phyloP scores from a whole-genome alignment of 2,797 vertebrate species.

The Fratercula arctica region DNA sequence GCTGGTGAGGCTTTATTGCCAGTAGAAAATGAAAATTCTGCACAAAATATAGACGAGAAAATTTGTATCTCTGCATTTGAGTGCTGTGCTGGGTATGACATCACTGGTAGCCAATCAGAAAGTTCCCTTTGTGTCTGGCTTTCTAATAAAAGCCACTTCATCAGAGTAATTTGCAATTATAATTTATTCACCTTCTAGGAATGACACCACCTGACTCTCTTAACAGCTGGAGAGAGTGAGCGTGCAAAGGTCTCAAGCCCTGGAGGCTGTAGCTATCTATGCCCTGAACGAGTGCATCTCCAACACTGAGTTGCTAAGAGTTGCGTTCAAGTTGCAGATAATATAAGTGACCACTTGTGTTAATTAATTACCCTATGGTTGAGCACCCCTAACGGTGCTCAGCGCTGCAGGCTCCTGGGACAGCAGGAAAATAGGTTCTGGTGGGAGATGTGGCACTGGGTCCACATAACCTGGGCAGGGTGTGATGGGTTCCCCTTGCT shows the following conservation, averaged over 20 bases:
- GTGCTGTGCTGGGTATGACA: constrained; percentile 64
- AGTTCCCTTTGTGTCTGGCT: constrained; percentile 62
- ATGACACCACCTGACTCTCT: background rate
- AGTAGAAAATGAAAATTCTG: constrained; percentile 37
- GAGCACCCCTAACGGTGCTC: background rate
- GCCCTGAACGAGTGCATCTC: background rate
- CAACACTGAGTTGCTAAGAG: background rate
- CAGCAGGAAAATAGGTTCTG: background rate
- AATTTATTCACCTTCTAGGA: constrained; percentile 58
- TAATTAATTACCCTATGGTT: background rate
- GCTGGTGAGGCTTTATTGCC: background rate
- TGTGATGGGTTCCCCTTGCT: background rate
- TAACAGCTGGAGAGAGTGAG: background rate
- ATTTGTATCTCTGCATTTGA: background rate
- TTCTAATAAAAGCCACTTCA: constrained; percentile 67
- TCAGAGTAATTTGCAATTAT: constrained; percentile 57
- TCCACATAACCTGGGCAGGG: background rate
- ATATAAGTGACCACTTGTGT: background rate
- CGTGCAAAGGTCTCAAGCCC: background rate
- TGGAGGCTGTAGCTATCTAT: background rate
- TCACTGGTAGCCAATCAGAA: constrained; percentile 70
- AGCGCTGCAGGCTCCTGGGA: background rate
- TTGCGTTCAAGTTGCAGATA: background rate
- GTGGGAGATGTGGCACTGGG: background rate
- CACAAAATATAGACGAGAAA: background rate